Base-by-base conservation (phyloP, 2,888 invertebrate genomes). In the Plebejus anna region DNA sequence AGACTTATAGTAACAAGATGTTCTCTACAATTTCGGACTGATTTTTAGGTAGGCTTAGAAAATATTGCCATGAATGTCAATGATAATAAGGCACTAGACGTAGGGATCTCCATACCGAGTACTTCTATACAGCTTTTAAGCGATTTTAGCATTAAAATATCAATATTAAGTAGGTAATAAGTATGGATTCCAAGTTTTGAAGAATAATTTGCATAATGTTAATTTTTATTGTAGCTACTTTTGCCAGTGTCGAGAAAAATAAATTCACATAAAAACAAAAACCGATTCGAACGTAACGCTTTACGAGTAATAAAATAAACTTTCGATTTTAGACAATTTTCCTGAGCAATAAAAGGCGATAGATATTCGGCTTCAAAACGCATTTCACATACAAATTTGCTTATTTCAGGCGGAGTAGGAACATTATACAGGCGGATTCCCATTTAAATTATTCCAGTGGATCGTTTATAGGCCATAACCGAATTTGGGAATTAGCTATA, bases 401-500 rank as follows among this genome's bases (percentile, higher is more conserved):
- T 93, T 91, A 93, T 93, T 93, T 92, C 86, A 85, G 87, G 90
- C 90, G 90, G 92, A 94, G 92, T 92, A 91, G 90, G 92, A 89
- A 90, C 93, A 91, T 93, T 93, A 92, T 93, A 92, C 90, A 88
- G 89, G 89, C 92, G 89, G 91, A 90, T 89, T 88, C 92, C 92
- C 92, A 90, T 93, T 93, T 94, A 94, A 93, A 94, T 94, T 94
- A 94, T 93, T 92, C 94, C 90, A 88, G 88, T 90, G 92, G 92
- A 94, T 94, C 94, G 94, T 94, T 94, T 94, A 93, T 94, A 93
- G 94, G 92, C 93, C 92, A 94, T 94, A 94, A 94, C 94, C 87
- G 93, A 94, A 94, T 94, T 94, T 93, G 90, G 93, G 92, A 93
- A 94, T 94, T 94, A 94, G 93, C 94, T 92, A 94, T 94, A 94